Conservation (phyloP, 2,113 vertebrate genomes). For the Hyperoodon ampullatus region DNA sequence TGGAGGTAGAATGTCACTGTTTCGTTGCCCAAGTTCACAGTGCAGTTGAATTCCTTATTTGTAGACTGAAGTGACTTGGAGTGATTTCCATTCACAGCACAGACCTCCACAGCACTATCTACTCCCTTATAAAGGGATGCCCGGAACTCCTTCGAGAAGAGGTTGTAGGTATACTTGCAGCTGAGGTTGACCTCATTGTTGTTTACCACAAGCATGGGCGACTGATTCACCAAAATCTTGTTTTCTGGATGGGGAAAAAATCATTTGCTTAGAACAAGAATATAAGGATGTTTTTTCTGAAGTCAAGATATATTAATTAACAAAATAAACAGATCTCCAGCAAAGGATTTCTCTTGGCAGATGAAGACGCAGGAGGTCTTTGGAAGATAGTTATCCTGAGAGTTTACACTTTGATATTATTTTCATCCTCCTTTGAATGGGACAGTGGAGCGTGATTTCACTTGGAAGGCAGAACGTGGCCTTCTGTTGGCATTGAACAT, state of each 20-base stretch:
- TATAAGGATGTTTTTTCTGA: neutral
- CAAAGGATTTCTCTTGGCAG: slow-evolving; percentile 34
- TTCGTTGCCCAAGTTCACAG: slow-evolving; percentile 63
- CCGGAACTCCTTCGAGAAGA: slow-evolving; percentile 82
- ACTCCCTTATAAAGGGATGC: slow-evolving; percentile 84
- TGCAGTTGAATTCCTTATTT: slow-evolving; percentile 78
- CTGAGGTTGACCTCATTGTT: slow-evolving; percentile 77
- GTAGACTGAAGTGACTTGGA: slow-evolving; percentile 50
- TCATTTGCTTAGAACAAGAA: slow-evolving; percentile 71
- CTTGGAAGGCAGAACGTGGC: slow-evolving; percentile 11
- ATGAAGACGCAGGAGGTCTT: slow-evolving; percentile 7
- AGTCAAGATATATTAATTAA: slow-evolving; percentile 49
- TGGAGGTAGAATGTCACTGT: slow-evolving; percentile 84
- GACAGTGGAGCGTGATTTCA: neutral
- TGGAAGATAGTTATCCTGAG: neutral
- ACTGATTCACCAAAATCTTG: slow-evolving; percentile 85
- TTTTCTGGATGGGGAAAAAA: slow-evolving; percentile 80
- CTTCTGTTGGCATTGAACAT: neutral
- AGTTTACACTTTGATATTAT: neutral
- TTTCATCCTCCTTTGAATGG: slow-evolving; percentile 11
- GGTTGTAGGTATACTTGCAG: slow-evolving; percentile 85
- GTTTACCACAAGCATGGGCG: slow-evolving; percentile 70
- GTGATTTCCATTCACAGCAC: slow-evolving; percentile 80
- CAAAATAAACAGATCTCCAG: neutral
- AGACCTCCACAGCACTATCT: slow-evolving; percentile 81